A percentile compares a stretch with the other conserved stretches of the same genome.
Evolutionary conservation across 2,797 vertebrate species (phyloP).

Genomic region (Ctenopoma multispine): DNA sequence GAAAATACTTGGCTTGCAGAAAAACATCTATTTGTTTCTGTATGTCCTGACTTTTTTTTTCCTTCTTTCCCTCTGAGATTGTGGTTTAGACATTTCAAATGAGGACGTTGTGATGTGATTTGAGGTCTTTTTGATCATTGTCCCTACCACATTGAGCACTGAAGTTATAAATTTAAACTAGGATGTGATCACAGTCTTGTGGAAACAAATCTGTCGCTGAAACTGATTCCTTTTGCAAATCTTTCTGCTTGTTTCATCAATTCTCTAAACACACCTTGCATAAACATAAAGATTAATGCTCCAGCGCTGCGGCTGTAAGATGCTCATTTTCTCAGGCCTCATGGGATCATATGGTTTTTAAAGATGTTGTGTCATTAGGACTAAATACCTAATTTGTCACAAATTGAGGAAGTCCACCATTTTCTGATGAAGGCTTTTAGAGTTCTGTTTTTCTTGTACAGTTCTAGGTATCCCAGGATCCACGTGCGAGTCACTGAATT

Average conservation of each 20-base stretch:
- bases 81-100: background rate
- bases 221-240: background rate
- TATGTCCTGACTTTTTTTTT: background rate
- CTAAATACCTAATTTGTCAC: conserved; percentile 1
- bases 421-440: too few relatives aligned
- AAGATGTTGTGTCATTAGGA: background rate
- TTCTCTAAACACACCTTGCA: conserved; percentile 6
- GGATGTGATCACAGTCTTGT: background rate
- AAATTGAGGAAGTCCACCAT: conserved; percentile 6
- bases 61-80: background rate
- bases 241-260: conserved; percentile 26
- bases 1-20: background rate
- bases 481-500: too few relatives aligned
- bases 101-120: background rate
- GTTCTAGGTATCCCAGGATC: too few relatives aligned
- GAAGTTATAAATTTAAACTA: background rate
- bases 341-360: background rate
- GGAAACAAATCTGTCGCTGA: background rate
- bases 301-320: background rate
- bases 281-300: conserved; percentile 34
- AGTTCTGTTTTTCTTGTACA: too few relatives aligned
- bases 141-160: background rate
- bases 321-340: conserved; percentile 18
- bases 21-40: background rate
- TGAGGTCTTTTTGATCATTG: background rate